phyloP scores from a whole-genome alignment of 2,797 vertebrate genomes.

The Enteromius radiatus region DNA sequence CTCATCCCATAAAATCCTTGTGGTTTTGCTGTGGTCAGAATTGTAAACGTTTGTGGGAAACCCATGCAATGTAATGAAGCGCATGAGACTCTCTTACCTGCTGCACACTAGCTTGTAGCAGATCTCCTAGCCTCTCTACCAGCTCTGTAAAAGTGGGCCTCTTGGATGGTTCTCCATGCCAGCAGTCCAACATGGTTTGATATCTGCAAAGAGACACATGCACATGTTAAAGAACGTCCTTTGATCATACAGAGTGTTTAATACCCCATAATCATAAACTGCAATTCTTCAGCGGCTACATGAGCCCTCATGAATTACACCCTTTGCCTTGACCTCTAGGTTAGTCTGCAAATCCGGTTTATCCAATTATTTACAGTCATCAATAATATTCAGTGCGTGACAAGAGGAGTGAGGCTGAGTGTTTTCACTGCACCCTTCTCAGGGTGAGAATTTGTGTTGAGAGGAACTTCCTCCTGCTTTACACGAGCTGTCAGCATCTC shows the following conservation, averaged over 20 bases:
- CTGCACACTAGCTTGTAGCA: slow-evolving; percentile 92
- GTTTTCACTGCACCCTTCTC: slow-evolving; percentile 58
- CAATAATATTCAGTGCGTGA: slow-evolving; percentile 50
- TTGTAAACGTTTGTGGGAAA: neutral
- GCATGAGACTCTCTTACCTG: slow-evolving; percentile 77
- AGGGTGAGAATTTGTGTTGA: slow-evolving; percentile 57
- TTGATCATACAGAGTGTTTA: slow-evolving; percentile 24
- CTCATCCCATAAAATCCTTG: neutral
- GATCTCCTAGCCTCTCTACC: slow-evolving; percentile 88
- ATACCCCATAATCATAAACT: slow-evolving; percentile 30
- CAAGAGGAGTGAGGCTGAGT: slow-evolving; percentile 41
- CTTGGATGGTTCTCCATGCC: slow-evolving; percentile 84
- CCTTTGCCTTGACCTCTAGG: slow-evolving; percentile 63
- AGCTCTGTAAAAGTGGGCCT: slow-evolving; percentile 89
- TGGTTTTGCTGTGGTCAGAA: slow-evolving; percentile 3
- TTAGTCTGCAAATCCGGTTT: slow-evolving; percentile 59
- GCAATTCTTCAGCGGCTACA: slow-evolving; percentile 17
- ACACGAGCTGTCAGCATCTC: slow-evolving; percentile 73
- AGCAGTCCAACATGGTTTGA: slow-evolving; percentile 94
- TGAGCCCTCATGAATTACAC: slow-evolving; percentile 31
- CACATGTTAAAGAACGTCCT: neutral
- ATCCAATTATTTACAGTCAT: slow-evolving; percentile 50
- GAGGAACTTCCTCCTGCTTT: slow-evolving; percentile 55
- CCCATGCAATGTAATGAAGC: neutral
- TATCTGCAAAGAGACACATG: slow-evolving; percentile 75